Conservation (phyloP, 2,113 vertebrate genomes). For the Mustelus asterias region DNA sequence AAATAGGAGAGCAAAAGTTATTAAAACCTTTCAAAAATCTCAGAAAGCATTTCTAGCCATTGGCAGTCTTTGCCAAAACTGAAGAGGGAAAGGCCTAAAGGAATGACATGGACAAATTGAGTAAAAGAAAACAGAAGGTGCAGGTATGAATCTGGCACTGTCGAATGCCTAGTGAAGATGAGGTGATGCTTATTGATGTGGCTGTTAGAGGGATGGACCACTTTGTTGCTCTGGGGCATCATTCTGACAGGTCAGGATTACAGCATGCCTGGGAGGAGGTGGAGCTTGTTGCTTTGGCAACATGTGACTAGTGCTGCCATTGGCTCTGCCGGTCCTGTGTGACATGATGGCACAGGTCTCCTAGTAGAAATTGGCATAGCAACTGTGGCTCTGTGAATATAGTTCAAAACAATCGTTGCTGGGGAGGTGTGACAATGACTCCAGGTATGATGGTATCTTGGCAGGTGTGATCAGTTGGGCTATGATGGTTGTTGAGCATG, state of each 20-base stretch:
- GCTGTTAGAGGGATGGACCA: background rate
- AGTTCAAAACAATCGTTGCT: background rate
- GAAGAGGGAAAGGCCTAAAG: background rate
- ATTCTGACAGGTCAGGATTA: background rate
- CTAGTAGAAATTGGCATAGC: background rate
- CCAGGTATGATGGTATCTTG: background rate
- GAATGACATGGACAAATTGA: background rate
- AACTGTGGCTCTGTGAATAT: background rate
- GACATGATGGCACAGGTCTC: background rate
- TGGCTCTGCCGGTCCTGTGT: background rate
- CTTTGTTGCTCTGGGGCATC: background rate
- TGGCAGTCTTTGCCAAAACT: background rate
- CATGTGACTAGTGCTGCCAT: background rate
- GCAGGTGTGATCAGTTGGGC: background rate
- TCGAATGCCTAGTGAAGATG: background rate
- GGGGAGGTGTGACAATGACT: background rate
- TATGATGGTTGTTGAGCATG: background rate
- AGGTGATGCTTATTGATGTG: background rate
- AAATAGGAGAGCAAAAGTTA: background rate
- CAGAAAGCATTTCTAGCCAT: background rate
- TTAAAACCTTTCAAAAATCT: background rate
- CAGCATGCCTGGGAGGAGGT: background rate
- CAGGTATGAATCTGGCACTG: background rate
- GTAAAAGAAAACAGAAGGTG: background rate
- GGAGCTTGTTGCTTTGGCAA: background rate